Base-by-base conservation (phyloP, 2,888 invertebrate genomes). In the Macrostomum cliftonense region DNA sequence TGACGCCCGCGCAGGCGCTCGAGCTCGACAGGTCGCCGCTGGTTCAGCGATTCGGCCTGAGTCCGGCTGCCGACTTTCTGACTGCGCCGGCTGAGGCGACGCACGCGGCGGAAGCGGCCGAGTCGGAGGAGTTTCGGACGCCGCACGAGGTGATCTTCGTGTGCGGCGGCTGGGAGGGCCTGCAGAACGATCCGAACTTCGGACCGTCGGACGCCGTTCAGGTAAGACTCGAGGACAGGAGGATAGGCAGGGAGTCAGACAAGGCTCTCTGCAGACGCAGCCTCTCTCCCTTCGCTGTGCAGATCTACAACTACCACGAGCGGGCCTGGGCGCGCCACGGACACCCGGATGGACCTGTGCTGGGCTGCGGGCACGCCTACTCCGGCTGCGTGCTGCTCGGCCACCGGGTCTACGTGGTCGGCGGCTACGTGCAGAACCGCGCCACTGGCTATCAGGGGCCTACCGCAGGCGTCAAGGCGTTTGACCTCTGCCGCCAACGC, bases 101-200 rank as follows among this genome's bases (percentile, higher is more conserved):
- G 28, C n/a, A n/a, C n/a, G n/a, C n/a, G n/a, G n/a, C n/a, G n/a
- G n/a, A n/a, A n/a, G 4, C 28, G 28, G 4, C 28, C 28, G 28
- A 28, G 9, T 4, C 28, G 28, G 9, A 28, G 5, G 28, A 28
- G 28, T 4, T 9, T 9, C 73, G 87, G 53, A 78, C 87, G 5
- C 88, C 88, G 0, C 83, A 84, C 63, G 86, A 86, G 70, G 81
- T 88, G 17, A 74, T 87, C 11, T 86, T 88, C 66, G 84, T 80
- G 0, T 78, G 83, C 54, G 82, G 82, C 1, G 82, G 82, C 5
- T 83, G 82, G 82, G 79, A 76, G 53, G 77, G 79, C 12, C 80
- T 80, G 20, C 51, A 50, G 21, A 37, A 40, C 9, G 51, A 50
- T 13, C 47, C 51, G 1, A 39, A 50, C 21, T 50, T 52, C 28